These are phyloP conservation scores for Ailuropoda melanoleuca DNA, from an alignment of 2,113 vertebrate genomes.

Conservation along the genomic window DNA sequence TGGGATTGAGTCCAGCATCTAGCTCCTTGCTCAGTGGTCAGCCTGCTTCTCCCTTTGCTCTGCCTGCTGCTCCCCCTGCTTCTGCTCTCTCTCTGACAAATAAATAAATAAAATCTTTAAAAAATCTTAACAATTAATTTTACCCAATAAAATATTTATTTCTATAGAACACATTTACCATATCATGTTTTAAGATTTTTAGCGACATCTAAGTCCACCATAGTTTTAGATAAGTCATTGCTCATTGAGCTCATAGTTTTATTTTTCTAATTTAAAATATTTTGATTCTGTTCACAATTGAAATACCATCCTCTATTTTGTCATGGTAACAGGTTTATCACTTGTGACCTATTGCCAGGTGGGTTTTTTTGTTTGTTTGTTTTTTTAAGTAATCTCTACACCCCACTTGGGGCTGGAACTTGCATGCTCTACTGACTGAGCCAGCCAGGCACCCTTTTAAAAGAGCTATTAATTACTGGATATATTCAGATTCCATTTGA, in stretches of 20 bases:
- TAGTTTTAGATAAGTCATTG: slow-evolving; percentile 18
- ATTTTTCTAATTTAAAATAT: slow-evolving; percentile 17
- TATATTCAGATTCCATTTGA: slow-evolving; percentile 9
- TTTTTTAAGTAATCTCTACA: not conserved
- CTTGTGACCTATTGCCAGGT: not conserved
- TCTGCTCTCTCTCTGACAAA: too few species aligned
- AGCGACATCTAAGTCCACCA: not conserved
- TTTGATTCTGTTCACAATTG: not conserved
- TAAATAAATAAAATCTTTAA: too few species aligned
- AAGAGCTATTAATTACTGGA: slow-evolving; percentile 10
- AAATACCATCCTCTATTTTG: slow-evolving; percentile 48
- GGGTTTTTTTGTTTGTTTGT: not conserved
- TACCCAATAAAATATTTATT: slow-evolving; percentile 19
- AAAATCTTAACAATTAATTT: not conserved
- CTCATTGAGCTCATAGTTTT: slow-evolving; percentile 7
- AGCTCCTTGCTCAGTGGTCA: too few species aligned
- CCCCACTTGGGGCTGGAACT: not conserved
- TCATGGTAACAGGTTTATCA: not conserved
- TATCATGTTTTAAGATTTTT: slow-evolving; percentile 20
- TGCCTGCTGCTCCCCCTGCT: too few species aligned
- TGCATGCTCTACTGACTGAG: not conserved
- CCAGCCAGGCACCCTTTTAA: not conserved
- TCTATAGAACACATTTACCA: not conserved
- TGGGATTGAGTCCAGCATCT: too few species aligned
- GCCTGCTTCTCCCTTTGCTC: too few species aligned